Evolutionary conservation across 2,888 invertebrate genomes (phyloP), one percentile per base, ranked within the genome.

Genomic region (Ornithoptera priamus): DNA sequence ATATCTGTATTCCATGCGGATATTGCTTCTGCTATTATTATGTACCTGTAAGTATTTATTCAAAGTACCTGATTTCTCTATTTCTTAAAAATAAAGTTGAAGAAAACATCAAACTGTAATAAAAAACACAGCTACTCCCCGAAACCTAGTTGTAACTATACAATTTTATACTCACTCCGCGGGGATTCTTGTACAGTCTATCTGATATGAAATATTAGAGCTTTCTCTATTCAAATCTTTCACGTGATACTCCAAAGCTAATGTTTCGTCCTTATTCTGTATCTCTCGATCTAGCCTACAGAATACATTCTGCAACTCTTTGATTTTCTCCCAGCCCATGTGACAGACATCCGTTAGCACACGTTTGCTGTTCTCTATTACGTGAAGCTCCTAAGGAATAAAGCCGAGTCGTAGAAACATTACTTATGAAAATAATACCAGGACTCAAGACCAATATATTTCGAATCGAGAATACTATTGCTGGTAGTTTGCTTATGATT

Each of bases 141-240:
- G 15, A 50, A 15, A 50, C 18, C 50, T 15, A 2, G 50, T 18
- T 50, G 18, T 50, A 17, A 4, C 0, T 50, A 50, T 17, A 58
- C 42, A 53, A 57, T 18, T 56, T 59, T 59, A 53, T 22, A 80
- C 88, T 85, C 77, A 95, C 96, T 94, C 94, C 75, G 94, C 95
- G 0, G 96, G 95, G 72, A 95, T 94, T 73, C 96, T 94, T 0
- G 96, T 93, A 0, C 97, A 94, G 83, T 97, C 96, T 7, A 96
- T 94, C 85, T 98, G 97, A 84, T 94, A 97, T 59, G 96, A 96
- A 72, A 97, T 96, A 81, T 95, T 95, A 0, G 96, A 93, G 67
- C 97, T 95, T 72, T 95, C 94, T 75, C 96, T 95, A 78, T 96
- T 94, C 74, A 98, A 87, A 63, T 95, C 95, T 73, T 96, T 92